A percentile compares a stretch with the other conserved stretches of the same genome.
Conservation (phyloP, 2,888 invertebrate species). For the Nomada ferruginata region DNA sequence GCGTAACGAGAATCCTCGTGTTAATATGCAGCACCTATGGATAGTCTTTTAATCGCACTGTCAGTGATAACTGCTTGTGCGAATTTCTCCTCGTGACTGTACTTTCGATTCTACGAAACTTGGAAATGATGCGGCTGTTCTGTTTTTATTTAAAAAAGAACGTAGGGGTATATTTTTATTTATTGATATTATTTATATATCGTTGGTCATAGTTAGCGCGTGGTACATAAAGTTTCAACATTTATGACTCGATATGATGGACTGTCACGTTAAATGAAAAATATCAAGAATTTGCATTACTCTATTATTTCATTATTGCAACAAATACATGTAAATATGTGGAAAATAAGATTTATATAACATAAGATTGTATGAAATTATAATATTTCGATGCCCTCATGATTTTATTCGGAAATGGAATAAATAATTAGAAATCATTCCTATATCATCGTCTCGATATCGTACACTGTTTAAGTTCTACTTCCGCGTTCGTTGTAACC, state of each 20-base stretch:
- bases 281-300: too few relatives aligned
- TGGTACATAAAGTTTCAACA: too few relatives aligned
- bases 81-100: neutral
- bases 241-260: too few relatives aligned
- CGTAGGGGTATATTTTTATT: too few relatives aligned
- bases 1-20: conserved; percentile 63
- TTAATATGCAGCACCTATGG: conserved; percentile 55
- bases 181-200: too few relatives aligned
- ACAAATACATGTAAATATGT: too few relatives aligned
- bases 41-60: conserved; percentile 22
- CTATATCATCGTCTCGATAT: neutral
- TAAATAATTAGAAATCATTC: neutral
- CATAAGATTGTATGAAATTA: neutral
- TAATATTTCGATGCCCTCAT: neutral
- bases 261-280: too few relatives aligned
- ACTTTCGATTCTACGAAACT: neutral
- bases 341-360: too few relatives aligned
- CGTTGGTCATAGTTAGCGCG: too few relatives aligned
- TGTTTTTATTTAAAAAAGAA: neutral
- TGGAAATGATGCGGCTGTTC: neutral
- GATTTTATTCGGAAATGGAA: neutral
- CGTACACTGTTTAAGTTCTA: neutral
- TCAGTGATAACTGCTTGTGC: neutral
- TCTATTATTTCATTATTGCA: too few relatives aligned
- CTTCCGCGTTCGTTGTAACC: conserved; percentile 42